Base-by-base conservation (phyloP, 2,888 invertebrate species). In the Cryptocephalus moraei region DNA sequence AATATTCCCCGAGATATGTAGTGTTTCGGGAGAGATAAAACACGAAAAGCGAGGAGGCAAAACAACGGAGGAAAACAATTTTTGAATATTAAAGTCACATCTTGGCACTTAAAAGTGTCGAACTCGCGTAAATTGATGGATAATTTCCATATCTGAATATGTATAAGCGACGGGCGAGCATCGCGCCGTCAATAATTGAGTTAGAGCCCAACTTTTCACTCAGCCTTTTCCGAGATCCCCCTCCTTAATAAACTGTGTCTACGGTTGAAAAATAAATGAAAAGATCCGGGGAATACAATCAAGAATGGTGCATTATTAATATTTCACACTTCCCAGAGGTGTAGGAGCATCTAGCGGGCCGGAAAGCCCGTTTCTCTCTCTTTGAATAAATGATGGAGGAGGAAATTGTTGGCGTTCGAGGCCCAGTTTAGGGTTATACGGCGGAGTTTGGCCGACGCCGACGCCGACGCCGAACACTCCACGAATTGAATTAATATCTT, bases 131-230 rank as follows among this genome's bases (percentile, higher is more conserved):
- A 57, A 57, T 56, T 54, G 53, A 48, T 47, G 32, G 52, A 48
- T 53, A 49, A 59, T 59, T 59, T 57, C 54, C 57, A 57, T 59
- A 59, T 57, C 49, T 59, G 57, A 59, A 59, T 59, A 59, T 59
- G 57, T 56, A 59, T 59, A 51, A 53, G 51, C 49, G 52, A 56
- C 52, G 48, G 51, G 44, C 49, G 52, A 56, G 55, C 55, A 51
- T 49, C 50, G 49, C 50, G 44, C 47, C 39, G 53, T 51, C 55
- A 52, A 55, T 60, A 60, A 60, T 59, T 56, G 50, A 58, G 57
- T 60, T 59, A 56, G 47, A 40, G 53, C 54, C 39, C 52, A 58
- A 58, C 56, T n/a, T 22, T 14, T 9, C 31, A 13, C 22, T 31
- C 22, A 22, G 8, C 9, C 11, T 11, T 14, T 31, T 8, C 22